Base-by-base conservation (phyloP, 2,888 invertebrate species). In the Cheiracanthium punctorium region DNA sequence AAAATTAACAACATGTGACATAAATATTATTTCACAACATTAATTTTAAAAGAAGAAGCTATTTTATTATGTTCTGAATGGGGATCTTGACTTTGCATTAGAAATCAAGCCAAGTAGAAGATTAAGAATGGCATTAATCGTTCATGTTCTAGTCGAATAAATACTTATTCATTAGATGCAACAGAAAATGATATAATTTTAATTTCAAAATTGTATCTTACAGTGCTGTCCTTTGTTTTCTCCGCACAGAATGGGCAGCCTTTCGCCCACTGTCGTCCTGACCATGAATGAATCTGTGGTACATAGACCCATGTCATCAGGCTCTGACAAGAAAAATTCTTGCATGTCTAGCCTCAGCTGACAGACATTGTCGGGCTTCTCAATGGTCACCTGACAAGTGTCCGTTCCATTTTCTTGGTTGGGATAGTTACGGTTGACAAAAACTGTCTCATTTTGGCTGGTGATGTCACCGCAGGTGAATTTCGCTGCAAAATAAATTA, bases 381-480 rank as follows among this genome's bases (percentile, higher is more conserved):
- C 91, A 12, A 97, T 93, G 0, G 96, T 96, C 5, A 96, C 93
- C 91, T 97, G 96, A 90, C 97, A 97, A 29, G 96, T 96, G 0
- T 95, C 95, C 0, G 95, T 95, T 0, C 94, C 95, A 89, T 96
- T 96, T 90, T 94, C 96, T 0, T 95, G 93, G 0, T 93, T 93
- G 0, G 97, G 97, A 92, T 96, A 96, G 87, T 95, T 95, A 1
- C 82, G 52, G 70, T 88, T 88, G 0, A 88, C 88, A 32, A 88
- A 88, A 24, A 88, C 81, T 0, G 88, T 88, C 32, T 88, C 88
- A 52, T 88, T 88, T 24, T 85, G 79, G n/a, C 74, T 85, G 1
- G 88, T 88, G 43, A 77, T 86, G 41, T 82, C 85, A 20, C 88
- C 88, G 43, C 88, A 88, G 1, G 95, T 94, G 64, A 94, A 94